phyloP scores from a whole-genome alignment of 2,797 vertebrate genomes.

The Manis pentadactyla region DNA sequence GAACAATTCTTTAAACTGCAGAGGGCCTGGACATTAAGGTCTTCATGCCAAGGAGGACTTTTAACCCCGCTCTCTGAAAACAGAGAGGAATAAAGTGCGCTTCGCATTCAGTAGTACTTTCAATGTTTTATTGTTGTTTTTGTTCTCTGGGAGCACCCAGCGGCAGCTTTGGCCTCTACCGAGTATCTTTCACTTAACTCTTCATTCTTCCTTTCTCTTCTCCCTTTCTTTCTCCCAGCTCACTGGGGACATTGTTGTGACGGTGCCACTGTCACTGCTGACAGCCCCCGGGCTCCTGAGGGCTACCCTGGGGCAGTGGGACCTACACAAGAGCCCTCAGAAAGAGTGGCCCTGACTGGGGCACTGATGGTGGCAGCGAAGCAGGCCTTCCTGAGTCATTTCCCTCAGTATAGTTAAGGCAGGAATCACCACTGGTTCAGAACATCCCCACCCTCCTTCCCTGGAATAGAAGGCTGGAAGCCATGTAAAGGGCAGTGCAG shows the following conservation, averaged over 20 bases:
- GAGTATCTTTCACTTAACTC: background rate
- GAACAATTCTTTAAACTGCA: background rate
- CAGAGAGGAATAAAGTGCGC: background rate
- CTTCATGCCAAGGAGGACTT: background rate
- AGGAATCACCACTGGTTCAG: background rate
- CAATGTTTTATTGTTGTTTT: background rate
- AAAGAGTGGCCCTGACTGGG: background rate
- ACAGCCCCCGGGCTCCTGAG: background rate
- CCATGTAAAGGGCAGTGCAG: background rate
- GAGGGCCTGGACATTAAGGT: background rate
- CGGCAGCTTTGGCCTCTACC: background rate
- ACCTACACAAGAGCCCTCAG: background rate
- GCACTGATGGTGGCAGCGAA: background rate
- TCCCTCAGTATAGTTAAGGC: background rate
- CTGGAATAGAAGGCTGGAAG: background rate
- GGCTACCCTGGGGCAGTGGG: background rate
- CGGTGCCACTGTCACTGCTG: background rate
- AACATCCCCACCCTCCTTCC: background rate
- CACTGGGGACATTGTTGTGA: background rate
- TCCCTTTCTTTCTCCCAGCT: background rate
- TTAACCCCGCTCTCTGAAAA: background rate
- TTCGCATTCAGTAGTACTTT: background rate
- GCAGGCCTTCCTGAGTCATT: background rate
- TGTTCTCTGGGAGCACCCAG: background rate
- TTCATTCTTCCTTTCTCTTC: background rate